These are phyloP conservation scores for Quadroppia sp. DNA, from an alignment of 2,888 invertebrate genomes.

Conservation along the genomic window DNA sequence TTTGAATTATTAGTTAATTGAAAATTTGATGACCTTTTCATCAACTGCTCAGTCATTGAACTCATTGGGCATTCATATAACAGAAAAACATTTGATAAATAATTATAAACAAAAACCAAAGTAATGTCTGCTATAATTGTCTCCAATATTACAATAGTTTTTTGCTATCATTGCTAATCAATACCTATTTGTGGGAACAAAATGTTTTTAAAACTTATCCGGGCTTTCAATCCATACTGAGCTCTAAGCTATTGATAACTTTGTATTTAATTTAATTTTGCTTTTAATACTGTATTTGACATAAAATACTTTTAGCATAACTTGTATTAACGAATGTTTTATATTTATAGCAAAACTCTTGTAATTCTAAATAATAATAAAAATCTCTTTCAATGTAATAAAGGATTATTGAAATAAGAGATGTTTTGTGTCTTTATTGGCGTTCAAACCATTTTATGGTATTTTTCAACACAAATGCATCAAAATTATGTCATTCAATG, in stretches of 20 bases:
- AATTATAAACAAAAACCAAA: not conserved
- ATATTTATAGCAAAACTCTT: constrained; percentile 25
- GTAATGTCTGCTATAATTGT: constrained; percentile 13
- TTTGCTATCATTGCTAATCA: not conserved
- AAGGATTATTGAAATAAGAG: constrained; percentile 30
- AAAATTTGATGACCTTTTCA: not conserved
- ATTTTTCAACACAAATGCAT: not conserved
- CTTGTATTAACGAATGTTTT: constrained; percentile 22
- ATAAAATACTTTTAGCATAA: constrained; percentile 7
- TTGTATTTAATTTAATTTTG: constrained; percentile 37
- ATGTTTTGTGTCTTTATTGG: not conserved
- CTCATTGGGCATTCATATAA: constrained; percentile 9
- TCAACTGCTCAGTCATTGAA: constrained; percentile 23
- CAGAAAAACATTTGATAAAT: not conserved
- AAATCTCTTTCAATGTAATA: constrained; percentile 28
- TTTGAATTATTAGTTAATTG: not conserved
- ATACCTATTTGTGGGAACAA: constrained; percentile 8
- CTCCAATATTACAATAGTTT: not conserved
- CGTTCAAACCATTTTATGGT: not conserved
- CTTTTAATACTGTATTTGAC: constrained; percentile 34
- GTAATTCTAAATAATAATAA: constrained; percentile 19
- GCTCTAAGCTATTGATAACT: not conserved
- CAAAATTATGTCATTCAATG: not conserved
- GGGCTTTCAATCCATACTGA: constrained; percentile 22
- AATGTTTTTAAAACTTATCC: not conserved